Percentiles rank a stretch among this genome's conserved stretches.
Conservation (phyloP, 2,888 invertebrate genomes). For the Plagodis pulveraria region DNA sequence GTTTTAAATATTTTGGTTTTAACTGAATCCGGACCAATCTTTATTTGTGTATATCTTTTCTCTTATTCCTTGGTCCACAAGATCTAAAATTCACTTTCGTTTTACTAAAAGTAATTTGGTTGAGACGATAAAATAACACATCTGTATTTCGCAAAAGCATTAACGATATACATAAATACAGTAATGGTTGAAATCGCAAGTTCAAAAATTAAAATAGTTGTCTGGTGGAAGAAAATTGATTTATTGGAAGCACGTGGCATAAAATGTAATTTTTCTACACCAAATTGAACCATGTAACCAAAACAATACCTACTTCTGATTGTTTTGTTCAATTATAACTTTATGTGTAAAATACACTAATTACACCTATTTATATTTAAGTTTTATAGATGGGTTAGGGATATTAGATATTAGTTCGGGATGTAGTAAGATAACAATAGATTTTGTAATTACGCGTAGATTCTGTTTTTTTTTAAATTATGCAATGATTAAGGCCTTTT, state of each 20-base stretch:
- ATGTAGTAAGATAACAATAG: too few species aligned
- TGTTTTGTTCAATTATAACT: too few species aligned
- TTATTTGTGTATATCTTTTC: background rate
- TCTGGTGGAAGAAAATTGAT: slow-evolving; percentile 1
- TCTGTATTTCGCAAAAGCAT: slow-evolving; percentile 6
- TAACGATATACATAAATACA: slow-evolving; percentile 10
- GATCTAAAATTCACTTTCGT: background rate
- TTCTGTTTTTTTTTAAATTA: too few species aligned
- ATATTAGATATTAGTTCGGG: too few species aligned
- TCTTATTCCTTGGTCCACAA: background rate
- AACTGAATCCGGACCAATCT: background rate
- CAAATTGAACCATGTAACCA: too few species aligned
- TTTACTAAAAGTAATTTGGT: background rate
- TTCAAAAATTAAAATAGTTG: slow-evolving; percentile 1
- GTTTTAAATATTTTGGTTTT: background rate
- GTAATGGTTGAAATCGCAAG: slow-evolving; percentile 6
- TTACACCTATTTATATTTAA: too few species aligned
- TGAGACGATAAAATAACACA: slow-evolving; percentile 3
- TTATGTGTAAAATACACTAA: too few species aligned
- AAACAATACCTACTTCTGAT: too few species aligned
- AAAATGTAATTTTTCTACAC: background rate
- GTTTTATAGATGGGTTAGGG: too few species aligned
- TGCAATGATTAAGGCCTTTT: too few species aligned
- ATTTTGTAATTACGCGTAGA: too few species aligned
- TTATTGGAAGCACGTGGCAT: slow-evolving; percentile 4